Evolutionary conservation across 2,797 vertebrate genomes (phyloP).

Genomic region (Sebastes oblongus): DNA sequence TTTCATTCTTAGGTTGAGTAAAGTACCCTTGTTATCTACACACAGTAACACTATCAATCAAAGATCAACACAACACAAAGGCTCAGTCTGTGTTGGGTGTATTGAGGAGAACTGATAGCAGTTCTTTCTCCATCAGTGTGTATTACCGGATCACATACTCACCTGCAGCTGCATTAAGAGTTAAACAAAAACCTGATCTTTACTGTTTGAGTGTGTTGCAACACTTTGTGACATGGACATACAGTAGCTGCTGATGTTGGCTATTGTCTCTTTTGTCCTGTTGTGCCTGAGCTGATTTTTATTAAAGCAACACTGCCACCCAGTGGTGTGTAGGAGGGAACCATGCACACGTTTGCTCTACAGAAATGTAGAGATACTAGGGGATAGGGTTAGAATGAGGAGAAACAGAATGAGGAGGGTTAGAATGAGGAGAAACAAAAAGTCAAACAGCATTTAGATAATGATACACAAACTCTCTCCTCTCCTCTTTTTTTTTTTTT

Average conservation of each 20-base stretch:
- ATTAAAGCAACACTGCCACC: conserved; percentile 49
- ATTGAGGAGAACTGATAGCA: not conserved
- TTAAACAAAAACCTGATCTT: not conserved
- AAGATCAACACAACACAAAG: not conserved
- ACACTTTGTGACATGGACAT: not conserved
- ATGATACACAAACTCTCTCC: not conserved
- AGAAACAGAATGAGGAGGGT: not conserved
- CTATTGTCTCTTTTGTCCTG: not conserved
- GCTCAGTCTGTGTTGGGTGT: not conserved
- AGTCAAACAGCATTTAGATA: not conserved
- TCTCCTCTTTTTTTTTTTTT: not conserved
- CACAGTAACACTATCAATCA: not conserved
- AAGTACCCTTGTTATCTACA: not conserved
- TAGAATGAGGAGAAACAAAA: not conserved
- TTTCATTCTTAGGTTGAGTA: not conserved
- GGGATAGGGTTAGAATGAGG: not conserved
- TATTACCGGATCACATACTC: not conserved
- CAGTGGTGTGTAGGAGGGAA: conserved; percentile 7
- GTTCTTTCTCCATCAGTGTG: not conserved
- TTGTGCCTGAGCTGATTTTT: not conserved
- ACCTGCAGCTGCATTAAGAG: not conserved
- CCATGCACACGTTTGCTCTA: not conserved
- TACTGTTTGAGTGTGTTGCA: not conserved
- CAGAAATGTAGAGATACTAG: not conserved
- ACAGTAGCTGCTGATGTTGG: not conserved